Evolutionary conservation across 1,140 invertebrate species (phyloP).

Genomic region (Halyomorpha halys): DNA sequence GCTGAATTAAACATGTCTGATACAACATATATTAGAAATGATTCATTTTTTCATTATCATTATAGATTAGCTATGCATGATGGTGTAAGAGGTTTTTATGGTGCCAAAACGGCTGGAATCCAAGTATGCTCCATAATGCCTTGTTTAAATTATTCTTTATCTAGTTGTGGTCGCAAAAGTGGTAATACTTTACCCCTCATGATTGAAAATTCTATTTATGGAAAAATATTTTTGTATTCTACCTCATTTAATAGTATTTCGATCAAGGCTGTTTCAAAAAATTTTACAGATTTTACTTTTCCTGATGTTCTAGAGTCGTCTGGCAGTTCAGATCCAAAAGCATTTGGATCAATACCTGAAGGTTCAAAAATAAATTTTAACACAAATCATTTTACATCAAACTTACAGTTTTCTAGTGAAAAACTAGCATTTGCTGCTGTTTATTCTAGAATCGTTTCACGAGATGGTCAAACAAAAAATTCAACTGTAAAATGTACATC

Average conservation of each 20-base stretch:
- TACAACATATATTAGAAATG: background rate
- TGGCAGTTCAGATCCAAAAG: background rate
- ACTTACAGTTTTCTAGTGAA: background rate
- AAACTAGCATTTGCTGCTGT: background rate
- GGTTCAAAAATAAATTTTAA: background rate
- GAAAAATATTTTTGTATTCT: background rate
- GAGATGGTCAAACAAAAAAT: background rate
- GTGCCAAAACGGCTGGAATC: background rate
- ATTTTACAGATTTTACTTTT: background rate
- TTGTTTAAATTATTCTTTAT: slow-evolving; percentile 1
- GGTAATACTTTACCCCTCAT: background rate
- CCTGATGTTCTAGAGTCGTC: background rate
- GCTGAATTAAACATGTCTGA: background rate
- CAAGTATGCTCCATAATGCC: slow-evolving; percentile 11
- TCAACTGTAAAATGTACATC: background rate
- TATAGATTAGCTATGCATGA: slow-evolving; percentile 3
- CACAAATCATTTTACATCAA: background rate
- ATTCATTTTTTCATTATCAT: background rate
- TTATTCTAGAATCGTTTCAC: background rate
- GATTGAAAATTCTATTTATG: background rate
- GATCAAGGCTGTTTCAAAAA: background rate
- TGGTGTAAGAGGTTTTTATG: slow-evolving; percentile 17
- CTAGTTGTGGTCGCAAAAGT: slow-evolving; percentile 1
- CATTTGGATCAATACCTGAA: background rate
- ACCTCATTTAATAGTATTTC: background rate